phyloP scores from a whole-genome alignment of 2,888 invertebrate species.

The Drosophila pseudotalamancana region DNA sequence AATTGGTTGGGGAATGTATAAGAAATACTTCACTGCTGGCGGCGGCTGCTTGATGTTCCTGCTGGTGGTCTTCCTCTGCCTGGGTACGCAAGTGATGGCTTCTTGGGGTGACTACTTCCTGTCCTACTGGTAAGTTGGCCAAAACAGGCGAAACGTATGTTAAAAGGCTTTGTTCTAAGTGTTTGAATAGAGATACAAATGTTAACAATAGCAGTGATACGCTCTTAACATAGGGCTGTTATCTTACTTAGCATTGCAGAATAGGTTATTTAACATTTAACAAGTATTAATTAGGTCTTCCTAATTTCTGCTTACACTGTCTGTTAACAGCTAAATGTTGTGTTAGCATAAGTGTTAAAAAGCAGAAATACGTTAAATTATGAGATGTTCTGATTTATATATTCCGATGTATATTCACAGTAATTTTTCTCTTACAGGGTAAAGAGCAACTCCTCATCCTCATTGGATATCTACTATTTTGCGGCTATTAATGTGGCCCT shows the following conservation, averaged over 20 bases:
- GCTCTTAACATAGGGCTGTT: too few species aligned
- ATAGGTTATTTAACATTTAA: too few species aligned
- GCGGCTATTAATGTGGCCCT: conserved; percentile 84
- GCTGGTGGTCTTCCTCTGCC: conserved; percentile 87
- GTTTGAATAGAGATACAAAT: too few species aligned
- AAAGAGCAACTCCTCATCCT: conserved; percentile 63
- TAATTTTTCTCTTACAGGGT: conserved; percentile 65
- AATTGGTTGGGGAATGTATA: conserved; percentile 87
- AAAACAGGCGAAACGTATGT: not conserved
- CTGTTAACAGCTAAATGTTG: not conserved
- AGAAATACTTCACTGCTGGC: conserved; percentile 89
- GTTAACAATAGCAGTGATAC: too few species aligned
- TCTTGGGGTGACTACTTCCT: conserved; percentile 92
- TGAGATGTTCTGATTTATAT: not conserved
- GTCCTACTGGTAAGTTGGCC: conserved; percentile 88
- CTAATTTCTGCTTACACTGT: not conserved
- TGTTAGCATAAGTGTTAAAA: not conserved
- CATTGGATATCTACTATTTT: conserved; percentile 85
- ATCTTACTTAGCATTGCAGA: too few species aligned
- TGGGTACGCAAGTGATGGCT: conserved; percentile 88
- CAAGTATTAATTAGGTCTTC: too few species aligned
- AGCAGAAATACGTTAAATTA: not conserved
- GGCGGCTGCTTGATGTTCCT: conserved; percentile 87
- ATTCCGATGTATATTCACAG: not conserved
- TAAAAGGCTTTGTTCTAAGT: too few species aligned